Evolutionary conservation across 2,113 vertebrate species (phyloP).

Genomic region (Atractosteus spatula): DNA sequence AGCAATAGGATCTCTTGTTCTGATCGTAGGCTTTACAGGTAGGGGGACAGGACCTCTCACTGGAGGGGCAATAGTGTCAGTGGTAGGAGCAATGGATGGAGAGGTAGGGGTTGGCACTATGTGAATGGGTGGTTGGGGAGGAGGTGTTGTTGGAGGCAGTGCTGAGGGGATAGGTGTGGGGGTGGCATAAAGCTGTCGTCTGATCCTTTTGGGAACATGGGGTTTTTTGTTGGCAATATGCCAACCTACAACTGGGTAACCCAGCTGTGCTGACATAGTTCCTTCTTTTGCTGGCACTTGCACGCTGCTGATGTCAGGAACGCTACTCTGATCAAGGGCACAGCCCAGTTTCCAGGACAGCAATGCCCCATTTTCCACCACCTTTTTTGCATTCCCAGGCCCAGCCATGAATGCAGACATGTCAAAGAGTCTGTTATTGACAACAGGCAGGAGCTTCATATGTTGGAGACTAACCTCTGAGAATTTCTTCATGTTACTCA

Average conservation of each 20-base stretch:
- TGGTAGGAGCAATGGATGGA: constrained; percentile 83
- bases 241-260: constrained; percentile 95
- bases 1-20: constrained; percentile 82
- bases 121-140: constrained; percentile 78
- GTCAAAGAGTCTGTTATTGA: constrained; percentile 94
- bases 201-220: constrained; percentile 80
- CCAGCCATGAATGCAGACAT: constrained; percentile 98
- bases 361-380: constrained; percentile 91
- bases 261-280: constrained; percentile 84
- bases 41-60: constrained; percentile 84
- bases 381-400: constrained; percentile 94
- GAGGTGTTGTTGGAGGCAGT: constrained; percentile 80
- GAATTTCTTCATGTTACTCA: constrained; percentile 81
- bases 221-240: constrained; percentile 96
- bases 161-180: constrained; percentile 84
- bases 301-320: constrained; percentile 86
- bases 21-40: constrained; percentile 87
- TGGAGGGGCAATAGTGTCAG: constrained; percentile 75
- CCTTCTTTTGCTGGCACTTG: constrained; percentile 89
- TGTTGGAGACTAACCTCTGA: constrained; percentile 81
- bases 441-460: constrained; percentile 90
- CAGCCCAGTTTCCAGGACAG: constrained; percentile 94
- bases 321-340: constrained; percentile 80
- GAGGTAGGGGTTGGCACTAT: constrained; percentile 88
- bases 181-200: constrained; percentile 87